Percentiles rank a stretch among this genome's conserved stretches.
These are phyloP conservation scores for Masnerella sp. DNA, from an alignment of 2,888 invertebrate species.

Conservation along the genomic window DNA sequence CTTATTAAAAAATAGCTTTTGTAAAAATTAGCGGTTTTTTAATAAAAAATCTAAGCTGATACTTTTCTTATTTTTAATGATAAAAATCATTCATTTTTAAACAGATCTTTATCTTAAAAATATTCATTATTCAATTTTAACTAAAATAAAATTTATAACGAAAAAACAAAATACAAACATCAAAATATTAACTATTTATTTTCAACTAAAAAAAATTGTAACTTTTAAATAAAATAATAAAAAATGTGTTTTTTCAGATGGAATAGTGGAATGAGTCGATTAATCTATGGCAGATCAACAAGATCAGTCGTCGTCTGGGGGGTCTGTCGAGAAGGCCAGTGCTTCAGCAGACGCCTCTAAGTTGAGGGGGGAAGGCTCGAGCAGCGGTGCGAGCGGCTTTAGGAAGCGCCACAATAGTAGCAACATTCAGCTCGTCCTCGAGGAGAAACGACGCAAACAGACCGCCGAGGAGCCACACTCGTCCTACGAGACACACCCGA, in stretches of 20 bases:
- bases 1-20: no score
- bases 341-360: slow-evolving; percentile 78
- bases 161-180: no score
- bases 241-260: slow-evolving; percentile 66
- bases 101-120: no score
- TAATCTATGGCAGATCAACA: slow-evolving; percentile 79
- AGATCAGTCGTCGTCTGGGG: slow-evolving; percentile 78
- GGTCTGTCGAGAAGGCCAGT: slow-evolving; percentile 78
- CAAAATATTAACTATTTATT: no score
- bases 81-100: no score
- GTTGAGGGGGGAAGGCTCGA: slow-evolving; percentile 72
- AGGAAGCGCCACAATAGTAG: slow-evolving; percentile 75
- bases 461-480: slow-evolving; percentile 68
- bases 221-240: background rate
- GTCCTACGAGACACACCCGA: slow-evolving; percentile 64
- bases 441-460: slow-evolving; percentile 74
- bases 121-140: no score
- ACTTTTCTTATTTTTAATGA: no score
- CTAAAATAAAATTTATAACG: no score
- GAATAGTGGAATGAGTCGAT: slow-evolving; percentile 78
- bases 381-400: slow-evolving; percentile 68
- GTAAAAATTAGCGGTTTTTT: no score
- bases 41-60: no score
- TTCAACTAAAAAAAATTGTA: background rate
- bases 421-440: slow-evolving; percentile 68